Percentiles rank a stretch among this genome's conserved stretches.
These are phyloP conservation scores for Monomorium pharaonis DNA, from an alignment of 1,140 invertebrate species.

Conservation along the genomic window DNA sequence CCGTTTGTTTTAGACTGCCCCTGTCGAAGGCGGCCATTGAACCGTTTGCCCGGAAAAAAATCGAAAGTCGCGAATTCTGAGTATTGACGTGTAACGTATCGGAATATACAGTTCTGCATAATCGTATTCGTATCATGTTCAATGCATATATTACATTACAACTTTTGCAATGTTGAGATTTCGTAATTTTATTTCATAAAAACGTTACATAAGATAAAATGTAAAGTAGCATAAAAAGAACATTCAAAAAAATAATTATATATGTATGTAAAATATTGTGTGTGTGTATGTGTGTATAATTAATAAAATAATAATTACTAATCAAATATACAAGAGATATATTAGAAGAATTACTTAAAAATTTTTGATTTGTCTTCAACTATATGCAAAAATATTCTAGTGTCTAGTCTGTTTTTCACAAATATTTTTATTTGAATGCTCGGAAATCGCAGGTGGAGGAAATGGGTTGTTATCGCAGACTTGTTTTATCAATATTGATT, in stretches of 20 bases:
- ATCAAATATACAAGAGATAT: not conserved
- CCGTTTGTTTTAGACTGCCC: slow-evolving; percentile 14
- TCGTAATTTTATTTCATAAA: not conserved
- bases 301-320: not conserved
- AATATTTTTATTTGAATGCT: not conserved
- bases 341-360: not conserved
- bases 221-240: not conserved
- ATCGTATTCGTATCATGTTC: not conserved
- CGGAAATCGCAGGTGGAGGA: not conserved
- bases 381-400: not conserved
- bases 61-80: slow-evolving; percentile 5
- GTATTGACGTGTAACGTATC: not conserved
- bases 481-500: not conserved
- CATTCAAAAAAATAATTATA: not conserved
- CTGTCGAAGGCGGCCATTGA: not conserved
- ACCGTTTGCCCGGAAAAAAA: slow-evolving; percentile 5
- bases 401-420: not conserved
- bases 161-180: not conserved
- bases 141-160: not conserved
- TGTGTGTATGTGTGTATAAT: not conserved
- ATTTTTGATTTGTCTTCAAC: not conserved
- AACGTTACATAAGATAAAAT: not conserved
- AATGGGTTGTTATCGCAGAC: not conserved
- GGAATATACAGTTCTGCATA: not conserved
- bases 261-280: not conserved